Conservation (phyloP, 2,113 vertebrate genomes). For the Garra rufa region DNA sequence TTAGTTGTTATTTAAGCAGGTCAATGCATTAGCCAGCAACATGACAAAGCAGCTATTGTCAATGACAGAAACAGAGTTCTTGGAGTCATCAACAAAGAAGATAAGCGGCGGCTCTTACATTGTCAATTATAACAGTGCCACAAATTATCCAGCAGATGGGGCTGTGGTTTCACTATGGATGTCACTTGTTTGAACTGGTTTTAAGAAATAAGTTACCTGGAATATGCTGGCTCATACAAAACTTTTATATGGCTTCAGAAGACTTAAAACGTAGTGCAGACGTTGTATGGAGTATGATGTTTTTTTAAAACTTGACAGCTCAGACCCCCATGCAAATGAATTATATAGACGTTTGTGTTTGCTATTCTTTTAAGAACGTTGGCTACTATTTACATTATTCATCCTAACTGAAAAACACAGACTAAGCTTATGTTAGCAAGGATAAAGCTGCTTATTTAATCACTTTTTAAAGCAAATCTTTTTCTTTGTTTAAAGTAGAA, state of each 20-base stretch:
- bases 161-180: constrained; percentile 6
- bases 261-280: background rate
- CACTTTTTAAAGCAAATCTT: background rate
- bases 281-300: background rate
- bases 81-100: background rate
- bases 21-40: background rate
- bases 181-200: background rate
- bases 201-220: background rate
- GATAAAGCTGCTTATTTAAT: background rate
- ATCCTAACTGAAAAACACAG: background rate
- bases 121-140: background rate
- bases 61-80: constrained; percentile 10
- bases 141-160: constrained; percentile 41
- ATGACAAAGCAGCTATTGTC: background rate
- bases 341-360: background rate
- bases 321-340: background rate
- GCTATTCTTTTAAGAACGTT: background rate
- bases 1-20: constrained; percentile 17
- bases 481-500: background rate
- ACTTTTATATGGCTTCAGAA: background rate
- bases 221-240: background rate
- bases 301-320: background rate
- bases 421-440: background rate
- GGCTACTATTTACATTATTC: background rate
- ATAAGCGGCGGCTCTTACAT: background rate